These are phyloP conservation scores for Blastobasis lacticolella DNA, from an alignment of 2,888 invertebrate species.

Conservation along the genomic window DNA sequence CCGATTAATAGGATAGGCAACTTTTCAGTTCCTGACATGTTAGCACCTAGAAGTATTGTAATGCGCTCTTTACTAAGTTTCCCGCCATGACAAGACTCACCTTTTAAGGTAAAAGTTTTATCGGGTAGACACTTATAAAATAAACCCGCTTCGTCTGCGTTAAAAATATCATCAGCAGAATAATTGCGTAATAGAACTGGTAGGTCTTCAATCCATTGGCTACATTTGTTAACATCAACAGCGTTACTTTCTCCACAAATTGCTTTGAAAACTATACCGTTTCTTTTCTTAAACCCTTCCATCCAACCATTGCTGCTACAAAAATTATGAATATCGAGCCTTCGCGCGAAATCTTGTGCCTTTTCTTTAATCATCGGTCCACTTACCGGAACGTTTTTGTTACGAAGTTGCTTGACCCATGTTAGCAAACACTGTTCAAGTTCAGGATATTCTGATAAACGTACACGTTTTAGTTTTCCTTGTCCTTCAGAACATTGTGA, in stretches of 20 bases:
- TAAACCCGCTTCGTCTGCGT: conserved; percentile 4
- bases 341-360: too few relatives aligned
- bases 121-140: conserved; percentile 7
- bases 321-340: too few relatives aligned
- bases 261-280: conserved; percentile 14
- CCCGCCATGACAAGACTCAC: conserved; percentile 9
- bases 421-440: too few relatives aligned
- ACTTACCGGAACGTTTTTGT: too few relatives aligned
- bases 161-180: conserved; percentile 5
- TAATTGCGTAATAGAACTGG: conserved; percentile 8
- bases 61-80: conserved; percentile 10
- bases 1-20: conserved; percentile 9
- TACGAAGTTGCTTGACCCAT: too few relatives aligned
- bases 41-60: conserved; percentile 4
- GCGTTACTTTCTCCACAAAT: conserved; percentile 2
- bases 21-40: conserved; percentile 7
- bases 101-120: conserved; percentile 14
- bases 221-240: background rate
- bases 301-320: too few relatives aligned
- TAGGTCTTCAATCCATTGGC: conserved; percentile 1
- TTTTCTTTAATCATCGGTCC: too few relatives aligned
- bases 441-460: too few relatives aligned
- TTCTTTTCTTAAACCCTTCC: conserved; percentile 12
- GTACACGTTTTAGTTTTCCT: too few relatives aligned
- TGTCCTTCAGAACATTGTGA: too few relatives aligned